Evolutionary conservation across 2,888 invertebrate genomes (phyloP).

Genomic region (Chesias legatella): DNA sequence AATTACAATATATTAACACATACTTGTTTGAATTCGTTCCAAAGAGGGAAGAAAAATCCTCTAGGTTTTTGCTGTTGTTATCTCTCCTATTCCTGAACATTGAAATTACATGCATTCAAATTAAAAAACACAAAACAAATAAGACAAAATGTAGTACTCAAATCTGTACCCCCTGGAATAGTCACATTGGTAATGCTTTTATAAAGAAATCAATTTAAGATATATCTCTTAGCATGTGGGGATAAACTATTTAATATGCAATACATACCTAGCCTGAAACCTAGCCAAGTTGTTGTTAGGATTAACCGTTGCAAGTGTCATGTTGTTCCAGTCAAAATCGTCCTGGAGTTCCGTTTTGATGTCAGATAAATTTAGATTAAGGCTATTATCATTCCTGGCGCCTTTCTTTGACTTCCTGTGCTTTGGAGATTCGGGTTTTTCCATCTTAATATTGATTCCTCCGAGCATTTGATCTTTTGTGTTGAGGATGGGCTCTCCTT

Average conservation of each 20-base stretch:
- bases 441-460: slow-evolving; percentile 67
- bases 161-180: too few species aligned
- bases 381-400: slow-evolving; percentile 37
- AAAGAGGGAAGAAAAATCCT: slow-evolving; percentile 64
- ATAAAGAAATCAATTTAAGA: too few species aligned
- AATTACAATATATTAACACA: slow-evolving; percentile 49
- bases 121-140: slow-evolving; percentile 9
- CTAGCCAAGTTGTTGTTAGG: slow-evolving; percentile 61
- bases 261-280: slow-evolving; percentile 71
- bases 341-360: slow-evolving; percentile 76
- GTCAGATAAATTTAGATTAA: slow-evolving; percentile 53
- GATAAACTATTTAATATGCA: background rate
- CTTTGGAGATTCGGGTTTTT: slow-evolving; percentile 41
- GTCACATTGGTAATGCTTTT: too few species aligned
- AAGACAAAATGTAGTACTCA: background rate
- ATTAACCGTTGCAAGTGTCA: slow-evolving; percentile 70
- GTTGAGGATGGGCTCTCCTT: slow-evolving; percentile 33
- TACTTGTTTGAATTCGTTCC: slow-evolving; percentile 74
- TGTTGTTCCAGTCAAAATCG: slow-evolving; percentile 72
- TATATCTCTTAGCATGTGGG: too few species aligned
- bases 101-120: slow-evolving; percentile 39
- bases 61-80: slow-evolving; percentile 67
- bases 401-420: slow-evolving; percentile 57
- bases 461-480: slow-evolving; percentile 69
- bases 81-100: slow-evolving; percentile 74